Evolutionary conservation across 2,888 invertebrate species (phyloP).

Genomic region (Andrena bicolor): DNA sequence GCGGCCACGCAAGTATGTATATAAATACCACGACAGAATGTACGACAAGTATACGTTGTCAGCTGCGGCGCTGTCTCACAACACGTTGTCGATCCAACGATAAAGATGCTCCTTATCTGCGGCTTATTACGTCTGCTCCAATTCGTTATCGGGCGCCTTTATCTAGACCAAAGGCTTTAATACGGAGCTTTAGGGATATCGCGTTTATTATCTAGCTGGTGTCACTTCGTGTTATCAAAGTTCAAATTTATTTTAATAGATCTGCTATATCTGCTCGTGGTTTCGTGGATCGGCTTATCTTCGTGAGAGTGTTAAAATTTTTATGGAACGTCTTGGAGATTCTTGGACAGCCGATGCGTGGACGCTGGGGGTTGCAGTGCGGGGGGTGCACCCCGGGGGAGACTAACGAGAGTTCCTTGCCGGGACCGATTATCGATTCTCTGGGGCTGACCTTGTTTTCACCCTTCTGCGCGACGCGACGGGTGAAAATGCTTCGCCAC

Average conservation of each 20-base stretch:
- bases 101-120: constrained; percentile 11
- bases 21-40: constrained; percentile 26
- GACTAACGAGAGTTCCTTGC: background rate
- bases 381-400: constrained; percentile 3
- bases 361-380: background rate
- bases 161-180: background rate
- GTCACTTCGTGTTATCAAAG: background rate
- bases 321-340: background rate
- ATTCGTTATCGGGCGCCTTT: constrained; percentile 14
- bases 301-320: background rate
- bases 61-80: constrained; percentile 2
- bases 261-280: background rate
- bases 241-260: constrained; percentile 8
- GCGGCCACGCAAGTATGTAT: constrained; percentile 9
- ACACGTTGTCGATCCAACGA: background rate
- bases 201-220: background rate
- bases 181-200: background rate
- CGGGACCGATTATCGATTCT: constrained; percentile 46
- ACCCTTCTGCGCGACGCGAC: background rate
- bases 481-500: constrained; percentile 2
- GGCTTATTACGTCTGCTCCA: background rate
- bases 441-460: constrained; percentile 43
- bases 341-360: background rate
- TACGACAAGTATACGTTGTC: background rate
- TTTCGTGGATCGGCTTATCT: background rate